Evolutionary conservation across 2,888 invertebrate species (phyloP), one percentile per base, ranked within the genome.

Genomic region (Drosophila colorata): DNA sequence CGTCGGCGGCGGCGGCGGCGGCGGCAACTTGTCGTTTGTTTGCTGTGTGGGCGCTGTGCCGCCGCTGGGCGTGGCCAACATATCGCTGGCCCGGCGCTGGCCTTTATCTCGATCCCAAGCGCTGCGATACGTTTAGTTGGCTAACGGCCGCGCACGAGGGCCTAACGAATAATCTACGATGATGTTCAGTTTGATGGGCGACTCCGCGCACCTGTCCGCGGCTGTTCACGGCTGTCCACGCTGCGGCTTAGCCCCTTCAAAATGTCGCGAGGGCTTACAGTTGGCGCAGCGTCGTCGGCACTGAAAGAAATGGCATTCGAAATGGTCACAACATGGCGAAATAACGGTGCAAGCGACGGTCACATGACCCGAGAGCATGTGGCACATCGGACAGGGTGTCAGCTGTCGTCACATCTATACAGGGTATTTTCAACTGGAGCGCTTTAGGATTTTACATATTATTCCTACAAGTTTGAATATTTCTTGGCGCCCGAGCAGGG

Each of bases 11-110:
- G 28, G 13, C 18, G 28, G 31, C 23, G 71, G 41, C 31, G 51
- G 38, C 40, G 66, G 53, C 56, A 41, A 44, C 31, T 80, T 69
- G 73, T 85, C 87, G 66, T 35, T 33, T 14, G n/a, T 33, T 40
- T 63, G 23, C 38, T 82, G 78, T 69, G 81, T 56, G 61, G 63
- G 28, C 66, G 66, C 52, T 48, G 61, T 55, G 38, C 57, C 64
- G 48, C 57, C 73, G 41, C 31, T 69, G 65, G 80, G 69, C 73
- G 80, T 76, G 69, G 69, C 69, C 78, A 83, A 77, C 79, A 83
- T 83, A 60, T 70, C 64, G 73, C 52, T 47, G 43, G 31, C 53
- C 38, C 16, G 65, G 35, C 60, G 58, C 48, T 46, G 18, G 38
- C 56, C 43, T 28, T 59, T 57, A 18, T 59, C 46, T 49, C 46